These are phyloP conservation scores for Poeciliopsis presidionis DNA, from an alignment of 2,797 vertebrate genomes.

Conservation along the genomic window DNA sequence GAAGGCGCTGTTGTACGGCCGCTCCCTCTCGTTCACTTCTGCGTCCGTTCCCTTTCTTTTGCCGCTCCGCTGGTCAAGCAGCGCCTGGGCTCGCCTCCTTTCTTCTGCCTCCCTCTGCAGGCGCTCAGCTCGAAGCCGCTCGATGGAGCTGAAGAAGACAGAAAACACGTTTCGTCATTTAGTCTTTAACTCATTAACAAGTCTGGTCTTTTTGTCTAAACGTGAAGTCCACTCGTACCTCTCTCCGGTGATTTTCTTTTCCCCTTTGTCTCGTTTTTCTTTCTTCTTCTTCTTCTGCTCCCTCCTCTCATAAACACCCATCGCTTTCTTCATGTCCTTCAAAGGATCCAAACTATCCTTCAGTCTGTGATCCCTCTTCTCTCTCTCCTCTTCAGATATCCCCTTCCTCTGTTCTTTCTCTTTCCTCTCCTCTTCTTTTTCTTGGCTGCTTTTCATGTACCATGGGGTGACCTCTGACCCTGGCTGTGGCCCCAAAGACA, in stretches of 20 bases:
- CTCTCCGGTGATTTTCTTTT: conserved; percentile 53
- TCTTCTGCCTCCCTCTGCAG: conserved; percentile 83
- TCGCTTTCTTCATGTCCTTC: conserved; percentile 82
- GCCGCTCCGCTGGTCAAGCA: conserved; percentile 74
- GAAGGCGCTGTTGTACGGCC: conserved; percentile 88
- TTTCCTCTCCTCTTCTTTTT: conserved; percentile 49
- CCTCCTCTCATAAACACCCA: conserved; percentile 75
- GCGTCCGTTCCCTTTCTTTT: conserved; percentile 55
- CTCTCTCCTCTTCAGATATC: conserved; percentile 76
- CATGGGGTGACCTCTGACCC: conserved; percentile 86
- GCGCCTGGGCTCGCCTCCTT: conserved; percentile 75
- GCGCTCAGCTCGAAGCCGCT: conserved; percentile 84
- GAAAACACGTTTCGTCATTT: not conserved
- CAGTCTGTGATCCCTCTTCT: conserved; percentile 83
- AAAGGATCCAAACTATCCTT: conserved; percentile 88
- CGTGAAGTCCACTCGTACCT: conserved; percentile 53
- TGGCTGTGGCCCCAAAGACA: conserved; percentile 87
- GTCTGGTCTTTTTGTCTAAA: not conserved
- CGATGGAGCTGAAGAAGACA: conserved; percentile 69
- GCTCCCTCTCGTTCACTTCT: conserved; percentile 78
- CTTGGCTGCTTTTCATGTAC: conserved; percentile 84
- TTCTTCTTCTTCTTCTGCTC: conserved; percentile 71
- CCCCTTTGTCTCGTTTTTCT: conserved; percentile 59
- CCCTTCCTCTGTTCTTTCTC: conserved; percentile 58
- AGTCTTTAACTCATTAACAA: not conserved